Percentiles rank a stretch among this genome's conserved stretches.
These are phyloP conservation scores for Lagodon rhomboides DNA, from an alignment of 2,797 vertebrate genomes.

Conservation along the genomic window DNA sequence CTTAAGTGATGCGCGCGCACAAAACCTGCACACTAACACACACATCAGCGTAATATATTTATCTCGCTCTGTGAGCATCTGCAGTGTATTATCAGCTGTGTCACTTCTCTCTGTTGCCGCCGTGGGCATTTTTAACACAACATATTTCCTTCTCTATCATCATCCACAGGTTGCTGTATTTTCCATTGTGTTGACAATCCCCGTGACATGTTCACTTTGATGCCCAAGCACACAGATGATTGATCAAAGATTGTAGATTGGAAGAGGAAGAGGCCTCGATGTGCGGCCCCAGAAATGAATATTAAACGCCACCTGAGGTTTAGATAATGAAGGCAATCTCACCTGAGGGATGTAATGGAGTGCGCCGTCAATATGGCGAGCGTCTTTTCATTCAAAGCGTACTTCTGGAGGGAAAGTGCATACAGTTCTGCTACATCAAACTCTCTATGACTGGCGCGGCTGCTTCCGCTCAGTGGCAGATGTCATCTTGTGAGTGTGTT, in stretches of 20 bases:
- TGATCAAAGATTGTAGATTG: conserved; percentile 55
- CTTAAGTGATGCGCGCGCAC: conserved; percentile 9
- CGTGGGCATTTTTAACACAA: conserved; percentile 32
- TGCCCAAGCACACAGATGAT: conserved; percentile 34
- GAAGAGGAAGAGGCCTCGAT: conserved; percentile 5
- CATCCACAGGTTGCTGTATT: conserved; percentile 50
- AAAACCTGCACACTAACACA: conserved; percentile 17
- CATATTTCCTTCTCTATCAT: conserved; percentile 51
- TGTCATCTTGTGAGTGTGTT: conserved; percentile 29
- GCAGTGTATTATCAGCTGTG: conserved; percentile 20
- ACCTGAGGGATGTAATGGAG: conserved; percentile 38
- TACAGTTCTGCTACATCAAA: conserved; percentile 40
- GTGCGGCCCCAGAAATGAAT: conserved; percentile 44
- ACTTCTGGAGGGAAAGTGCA: conserved; percentile 15
- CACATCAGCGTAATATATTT: conserved; percentile 12
- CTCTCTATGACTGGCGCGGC: not conserved
- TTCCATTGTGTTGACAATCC: conserved; percentile 35
- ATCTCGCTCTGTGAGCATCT: conserved; percentile 13
- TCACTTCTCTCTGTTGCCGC: conserved; percentile 34
- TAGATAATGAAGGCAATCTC: conserved; percentile 33
- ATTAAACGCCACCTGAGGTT: conserved; percentile 49
- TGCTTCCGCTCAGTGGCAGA: conserved; percentile 16
- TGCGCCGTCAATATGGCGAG: conserved; percentile 24
- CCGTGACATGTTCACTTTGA: conserved; percentile 62
- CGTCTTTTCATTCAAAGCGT: conserved; percentile 35